Evolutionary conservation across 2,888 invertebrate species (phyloP).

Genomic region (Drosophila quasianomalipes): DNA sequence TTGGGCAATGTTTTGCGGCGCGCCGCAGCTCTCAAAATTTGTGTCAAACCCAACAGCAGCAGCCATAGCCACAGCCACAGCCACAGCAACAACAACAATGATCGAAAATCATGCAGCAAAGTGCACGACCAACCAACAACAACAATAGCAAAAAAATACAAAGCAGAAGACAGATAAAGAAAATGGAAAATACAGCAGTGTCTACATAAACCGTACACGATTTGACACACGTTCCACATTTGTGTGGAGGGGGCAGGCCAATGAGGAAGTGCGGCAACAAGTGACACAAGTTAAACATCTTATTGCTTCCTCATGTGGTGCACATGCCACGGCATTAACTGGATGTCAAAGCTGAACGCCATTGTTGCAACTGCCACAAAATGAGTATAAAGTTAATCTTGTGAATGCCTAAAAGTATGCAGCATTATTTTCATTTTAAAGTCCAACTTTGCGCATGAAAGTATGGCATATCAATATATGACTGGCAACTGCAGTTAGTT

Average conservation of each 20-base stretch:
- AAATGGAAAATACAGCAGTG: constrained; percentile 39
- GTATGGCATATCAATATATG: constrained; percentile 7
- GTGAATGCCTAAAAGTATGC: constrained; percentile 18
- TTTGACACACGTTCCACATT: constrained; percentile 49
- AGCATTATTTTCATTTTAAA: not conserved
- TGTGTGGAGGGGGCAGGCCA: constrained; percentile 41
- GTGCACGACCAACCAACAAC: constrained; percentile 53
- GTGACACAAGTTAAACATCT: constrained; percentile 45
- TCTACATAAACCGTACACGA: constrained; percentile 46
- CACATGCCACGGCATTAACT: constrained; percentile 59
- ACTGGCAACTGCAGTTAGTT: not conserved
- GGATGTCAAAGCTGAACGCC: constrained; percentile 5
- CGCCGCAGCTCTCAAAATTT: constrained; percentile 72
- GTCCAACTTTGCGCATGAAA: not conserved
- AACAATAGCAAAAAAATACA: constrained; percentile 18
- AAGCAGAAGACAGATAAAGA: not conserved
- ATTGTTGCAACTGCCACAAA: constrained; percentile 14
- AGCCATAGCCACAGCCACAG: constrained; percentile 11
- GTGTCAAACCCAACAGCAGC: constrained; percentile 65
- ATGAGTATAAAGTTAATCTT: not conserved
- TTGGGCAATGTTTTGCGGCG: constrained; percentile 76
- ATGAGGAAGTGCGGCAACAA: constrained; percentile 66
- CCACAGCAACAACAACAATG: constrained; percentile 46
- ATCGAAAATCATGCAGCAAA: constrained; percentile 66
- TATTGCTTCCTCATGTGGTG: constrained; percentile 66